Percentiles rank a stretch among this genome's conserved stretches.
Conservation (phyloP, 2,797 vertebrate genomes). For the Rousettus madagascariensis region DNA sequence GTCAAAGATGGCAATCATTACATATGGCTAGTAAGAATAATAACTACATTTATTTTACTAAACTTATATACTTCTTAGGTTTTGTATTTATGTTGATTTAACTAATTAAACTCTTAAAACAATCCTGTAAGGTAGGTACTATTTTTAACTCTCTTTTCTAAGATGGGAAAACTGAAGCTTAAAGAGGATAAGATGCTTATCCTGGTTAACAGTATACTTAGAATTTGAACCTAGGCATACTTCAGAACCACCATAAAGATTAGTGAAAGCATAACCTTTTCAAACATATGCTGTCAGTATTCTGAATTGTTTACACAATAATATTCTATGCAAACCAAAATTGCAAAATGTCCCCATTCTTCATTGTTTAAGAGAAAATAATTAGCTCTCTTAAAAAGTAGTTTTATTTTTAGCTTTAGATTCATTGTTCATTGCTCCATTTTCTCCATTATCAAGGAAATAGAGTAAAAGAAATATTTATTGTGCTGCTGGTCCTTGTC, state of each 20-base stretch:
- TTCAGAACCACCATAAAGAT: neutral
- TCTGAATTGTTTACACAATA: slow-evolving; percentile 36
- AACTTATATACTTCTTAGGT: neutral
- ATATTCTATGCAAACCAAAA: slow-evolving; percentile 16
- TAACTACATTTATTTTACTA: neutral
- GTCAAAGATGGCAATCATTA: neutral
- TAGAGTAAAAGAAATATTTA: slow-evolving; percentile 75
- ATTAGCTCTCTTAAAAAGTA: neutral
- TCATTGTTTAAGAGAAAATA: neutral
- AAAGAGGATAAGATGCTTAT: neutral
- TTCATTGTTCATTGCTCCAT: neutral
- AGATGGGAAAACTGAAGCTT: neutral
- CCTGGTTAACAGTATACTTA: neutral
- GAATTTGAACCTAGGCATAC: neutral
- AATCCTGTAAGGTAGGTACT: neutral
- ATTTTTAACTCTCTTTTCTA: neutral
- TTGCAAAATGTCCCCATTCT: neutral
- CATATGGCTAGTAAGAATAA: neutral
- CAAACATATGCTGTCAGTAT: neutral
- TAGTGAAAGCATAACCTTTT: neutral
- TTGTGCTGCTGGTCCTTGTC: slow-evolving; percentile 69
- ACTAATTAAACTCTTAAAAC: neutral
- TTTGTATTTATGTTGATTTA: neutral
- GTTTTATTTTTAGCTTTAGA: slow-evolving; percentile 28
- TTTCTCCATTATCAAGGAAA: slow-evolving; percentile 58